Conservation (phyloP, 2,797 vertebrate species). For the Carduelis carduelis region DNA sequence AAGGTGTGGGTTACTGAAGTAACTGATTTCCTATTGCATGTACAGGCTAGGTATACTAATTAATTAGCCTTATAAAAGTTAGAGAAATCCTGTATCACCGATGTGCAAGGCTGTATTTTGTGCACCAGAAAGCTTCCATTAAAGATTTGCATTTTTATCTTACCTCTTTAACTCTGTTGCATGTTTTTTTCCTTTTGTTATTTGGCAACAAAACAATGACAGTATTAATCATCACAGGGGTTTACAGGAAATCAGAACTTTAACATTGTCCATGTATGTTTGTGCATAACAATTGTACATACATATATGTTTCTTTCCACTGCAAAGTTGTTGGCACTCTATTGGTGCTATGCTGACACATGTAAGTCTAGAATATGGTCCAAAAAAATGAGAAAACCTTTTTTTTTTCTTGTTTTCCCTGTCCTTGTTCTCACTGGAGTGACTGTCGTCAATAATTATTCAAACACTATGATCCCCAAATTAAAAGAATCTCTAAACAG, state of each 20-base stretch:
- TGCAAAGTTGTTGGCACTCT: not conserved
- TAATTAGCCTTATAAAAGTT: not conserved
- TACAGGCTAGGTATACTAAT: not conserved
- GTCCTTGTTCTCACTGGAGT: not conserved
- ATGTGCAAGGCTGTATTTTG: not conserved
- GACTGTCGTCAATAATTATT: not conserved
- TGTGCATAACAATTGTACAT: not conserved
- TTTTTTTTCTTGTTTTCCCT: not conserved
- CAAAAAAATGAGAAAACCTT: fast-evolving
- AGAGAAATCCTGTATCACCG: not conserved
- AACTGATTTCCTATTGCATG: not conserved
- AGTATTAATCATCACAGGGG: not conserved
- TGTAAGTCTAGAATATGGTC: not conserved
- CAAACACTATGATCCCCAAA: not conserved
- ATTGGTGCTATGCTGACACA: not conserved
- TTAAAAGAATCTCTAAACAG: not conserved
- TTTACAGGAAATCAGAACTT: not conserved
- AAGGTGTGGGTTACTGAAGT: fast-evolving
- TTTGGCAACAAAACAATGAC: not conserved
- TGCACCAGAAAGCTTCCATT: not conserved
- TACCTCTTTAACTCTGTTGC: not conserved
- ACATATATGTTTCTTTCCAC: not conserved
- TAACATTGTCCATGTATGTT: fast-evolving
- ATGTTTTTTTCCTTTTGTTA: not conserved
- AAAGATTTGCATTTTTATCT: not conserved